Base-by-base conservation (phyloP, 2,888 invertebrate species). In the Mythimna pallens region DNA sequence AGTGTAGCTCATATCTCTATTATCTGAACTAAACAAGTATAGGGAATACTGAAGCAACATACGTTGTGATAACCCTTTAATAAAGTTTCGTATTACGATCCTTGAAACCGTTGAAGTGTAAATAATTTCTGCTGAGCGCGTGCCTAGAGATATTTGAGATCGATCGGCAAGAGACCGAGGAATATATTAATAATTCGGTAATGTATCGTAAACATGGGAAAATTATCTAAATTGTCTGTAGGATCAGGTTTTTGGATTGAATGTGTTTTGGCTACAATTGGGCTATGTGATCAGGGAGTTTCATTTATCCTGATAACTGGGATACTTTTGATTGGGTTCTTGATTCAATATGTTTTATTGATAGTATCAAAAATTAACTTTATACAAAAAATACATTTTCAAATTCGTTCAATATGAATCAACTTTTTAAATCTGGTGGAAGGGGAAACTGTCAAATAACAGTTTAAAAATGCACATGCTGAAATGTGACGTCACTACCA, bases 31-130 rank as follows among this genome's bases (percentile, higher is more conserved):
- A 52, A n/a, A 52, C 6, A 52, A n/a, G 50, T 52, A 52, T 40
- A 57, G 59, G 70, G 66, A 67, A 76, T 63, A 70, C 59, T 25
- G 67, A 57, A 83, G 70, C 62, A 62, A 61, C 69, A 59, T 65
- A 54, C 73, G 71, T 74, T 73, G 54, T 68, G 76, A 83, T 85
- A 78, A 74, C 77, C 73, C 72, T 62, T 67, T 77, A 75, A 76
- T 78, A 80, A 82, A 84, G 73, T 85, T 76, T 86, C 86, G 52
- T 78, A 78, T 86, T 85, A 81, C 85, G 81, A 86, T 78, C 86
- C 78, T 70, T 80, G 85, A 86, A 86, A 65, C 85, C 85, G 66
- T 71, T 81, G 68, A 80, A 85, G 78, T 86, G 83, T 76, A 70
- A 67, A 77, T 81, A 84, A 84, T 80, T 81, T 82, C 64, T 64